Conservation (phyloP, 2,113 vertebrate species). For the Calyptommatus sinebrachiatus region DNA sequence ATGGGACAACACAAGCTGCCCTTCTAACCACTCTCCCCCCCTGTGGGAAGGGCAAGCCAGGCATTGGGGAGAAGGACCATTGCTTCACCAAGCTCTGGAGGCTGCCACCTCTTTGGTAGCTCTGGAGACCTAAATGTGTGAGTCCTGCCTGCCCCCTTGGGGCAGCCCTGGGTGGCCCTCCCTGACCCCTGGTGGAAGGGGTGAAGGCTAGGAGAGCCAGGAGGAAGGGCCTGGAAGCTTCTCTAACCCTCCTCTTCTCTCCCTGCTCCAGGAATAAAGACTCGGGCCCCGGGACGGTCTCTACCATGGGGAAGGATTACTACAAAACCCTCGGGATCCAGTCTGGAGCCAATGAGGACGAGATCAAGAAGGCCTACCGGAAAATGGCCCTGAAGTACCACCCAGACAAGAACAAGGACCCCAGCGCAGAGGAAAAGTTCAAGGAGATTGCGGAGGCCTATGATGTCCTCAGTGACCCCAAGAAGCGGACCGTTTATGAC, state of each 20-base stretch:
- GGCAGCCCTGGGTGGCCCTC: neutral
- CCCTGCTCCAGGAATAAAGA: conserved; percentile 72
- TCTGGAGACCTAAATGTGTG: too few relatives aligned
- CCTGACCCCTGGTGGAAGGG: too few relatives aligned
- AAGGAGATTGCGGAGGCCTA: conserved; percentile 98
- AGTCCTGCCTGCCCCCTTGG: neutral
- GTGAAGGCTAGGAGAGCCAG: rapidly evolving
- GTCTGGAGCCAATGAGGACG: conserved; percentile 89
- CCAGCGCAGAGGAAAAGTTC: conserved; percentile 93
- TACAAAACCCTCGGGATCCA: conserved; percentile 95
- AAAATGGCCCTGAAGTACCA: conserved; percentile 98
- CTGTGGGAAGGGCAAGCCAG: conserved; percentile 26
- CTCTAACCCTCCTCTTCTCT: neutral
- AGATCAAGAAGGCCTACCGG: conserved; percentile 97
- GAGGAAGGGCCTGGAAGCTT: rapidly evolving
- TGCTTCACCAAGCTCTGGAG: rapidly evolving
- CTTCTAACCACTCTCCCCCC: neutral
- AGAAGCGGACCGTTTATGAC: conserved; percentile 93
- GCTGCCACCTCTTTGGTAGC: too few relatives aligned
- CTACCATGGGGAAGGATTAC: conserved; percentile 96
- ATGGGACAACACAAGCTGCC: neutral
- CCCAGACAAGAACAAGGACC: conserved; percentile 96
- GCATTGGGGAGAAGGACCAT: neutral
- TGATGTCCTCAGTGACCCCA: conserved; percentile 96
- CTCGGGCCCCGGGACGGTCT: conserved; percentile 61